Base-by-base conservation (phyloP, 2,113 vertebrate species). In the Salminus brasiliensis region DNA sequence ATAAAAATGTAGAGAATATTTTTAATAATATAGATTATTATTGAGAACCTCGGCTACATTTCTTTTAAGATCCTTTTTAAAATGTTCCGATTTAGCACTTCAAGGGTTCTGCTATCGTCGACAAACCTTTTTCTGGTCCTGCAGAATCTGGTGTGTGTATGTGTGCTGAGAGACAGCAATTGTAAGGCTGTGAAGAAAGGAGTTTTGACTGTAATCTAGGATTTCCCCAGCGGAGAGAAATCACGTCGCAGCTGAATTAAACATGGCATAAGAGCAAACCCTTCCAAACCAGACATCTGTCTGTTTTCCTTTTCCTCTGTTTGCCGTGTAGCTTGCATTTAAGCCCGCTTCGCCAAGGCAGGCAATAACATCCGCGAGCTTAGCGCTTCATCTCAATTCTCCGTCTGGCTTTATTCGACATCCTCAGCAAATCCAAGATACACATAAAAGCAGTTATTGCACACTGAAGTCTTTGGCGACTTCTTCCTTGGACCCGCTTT, bases 361-460 rank as follows among this genome's bases (percentile, higher is more conserved):
- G 53, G 57, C 30, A 74, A 83, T 84, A 85, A 81, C 86, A 82
- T 27, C 36, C 43, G 76, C 3, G 83, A 85, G 65, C 65, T 66
- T 74, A 59, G 41, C 62, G 32, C 76, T 85, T 84, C 74, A 79
- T 86, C 60, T 79, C 85, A 79, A 78, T 84, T 78, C 36, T 76
- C 66, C 69, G 57, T 73, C 74, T 63, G 53, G 68, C 63, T 57
- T 60, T 32, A 82, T 30, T 53, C 63, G 66, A 78, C 65, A 74
- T 85, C 66, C 66, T 77, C 67, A 72, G 71, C 80, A 81, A 67
- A 87, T 75, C 72, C 80, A 74, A 85, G 65, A 86, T 83, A 80
- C 81, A 84, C 81, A 87, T 82, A 57, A 72, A 83, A 74, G 60
- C 60, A 60, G 81, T 79, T 86, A 87, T 74, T 76, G 47, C 81